Base-by-base conservation (phyloP, 2,797 vertebrate species). In the Crocodylus rhombifer region DNA sequence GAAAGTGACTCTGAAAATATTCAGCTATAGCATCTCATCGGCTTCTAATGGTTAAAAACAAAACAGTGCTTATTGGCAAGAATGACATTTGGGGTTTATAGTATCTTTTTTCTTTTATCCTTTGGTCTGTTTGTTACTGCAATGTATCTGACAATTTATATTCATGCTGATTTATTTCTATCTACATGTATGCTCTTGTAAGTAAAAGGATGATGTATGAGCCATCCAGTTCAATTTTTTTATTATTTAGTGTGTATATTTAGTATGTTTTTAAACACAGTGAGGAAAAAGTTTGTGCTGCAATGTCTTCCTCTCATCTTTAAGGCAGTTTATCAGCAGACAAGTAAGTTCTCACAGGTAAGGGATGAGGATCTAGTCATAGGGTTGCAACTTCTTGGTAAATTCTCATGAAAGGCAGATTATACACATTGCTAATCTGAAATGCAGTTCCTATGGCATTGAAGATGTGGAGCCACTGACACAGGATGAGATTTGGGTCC, bases 81-180 rank as follows among this genome's bases (percentile, higher is more conserved):
- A 36, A 28, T 16, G 51, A 73, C 73, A n/a, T 58, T 33, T 57
- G 77, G 9, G 12, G 33, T 83, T 92, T 7, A 73, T 80, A 78
- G 58, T 21, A 74, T 28, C 86, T 84, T 88, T 61, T 82, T 61
- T 60, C 6, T 28, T 74, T 58, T 84, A 74, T 80, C 87, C 42
- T 51, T 26, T 23, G 1, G 21, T 60, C 21, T 78, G 55, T n/a
- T 73, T 81, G 26, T 51, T 81, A 64, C 10, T 65, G 16, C 55
- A 28, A 10, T 26, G 21, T 89, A 60, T 86, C 14, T 57, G 61
- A 36, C 80, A 73, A 77, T 76, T 69, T 79, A 10, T 9, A 6
- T 71, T 82, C 60, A 23, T 55, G 63, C 23, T 82, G 67, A 57
- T 94, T 91, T 84, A 57, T 92, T 95, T 91, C 77, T 77, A 7